Conservation (phyloP, 2,113 vertebrate species). For the Amblyornis subalaris region DNA sequence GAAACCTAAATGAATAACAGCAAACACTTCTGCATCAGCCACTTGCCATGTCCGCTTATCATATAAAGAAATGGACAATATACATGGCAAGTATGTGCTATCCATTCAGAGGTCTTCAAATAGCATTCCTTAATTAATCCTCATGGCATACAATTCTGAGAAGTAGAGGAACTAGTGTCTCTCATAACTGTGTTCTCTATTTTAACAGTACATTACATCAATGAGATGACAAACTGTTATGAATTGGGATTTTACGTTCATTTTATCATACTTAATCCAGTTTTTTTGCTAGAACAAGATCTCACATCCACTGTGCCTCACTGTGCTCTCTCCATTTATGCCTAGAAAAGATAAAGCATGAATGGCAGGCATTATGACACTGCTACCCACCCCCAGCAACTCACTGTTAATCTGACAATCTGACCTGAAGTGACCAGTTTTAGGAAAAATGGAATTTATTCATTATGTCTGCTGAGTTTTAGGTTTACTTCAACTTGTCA, state of each 20-base stretch:
- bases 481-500: not conserved
- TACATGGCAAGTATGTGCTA: not conserved
- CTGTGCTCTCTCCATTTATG: not conserved
- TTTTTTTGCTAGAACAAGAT: not conserved
- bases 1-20: not conserved
- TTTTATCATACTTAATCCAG: not conserved
- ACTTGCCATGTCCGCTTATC: not conserved
- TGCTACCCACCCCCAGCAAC: not conserved
- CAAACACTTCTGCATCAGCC: not conserved
- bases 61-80: not conserved
- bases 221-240: not conserved
- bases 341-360: not conserved
- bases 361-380: fast-evolving
- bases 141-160: not conserved
- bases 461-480: not conserved
- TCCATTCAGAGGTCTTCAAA: not conserved
- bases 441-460: not conserved
- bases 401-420: not conserved
- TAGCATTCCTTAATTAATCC: not conserved
- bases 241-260: not conserved
- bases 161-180: not conserved
- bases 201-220: not conserved
- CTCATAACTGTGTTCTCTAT: not conserved
- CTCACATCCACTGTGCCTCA: not conserved
- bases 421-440: not conserved